Conservation (phyloP, 30 jellyfish, hydroid and myxozoan genomes). For the Cassiopea andromeda region DNA sequence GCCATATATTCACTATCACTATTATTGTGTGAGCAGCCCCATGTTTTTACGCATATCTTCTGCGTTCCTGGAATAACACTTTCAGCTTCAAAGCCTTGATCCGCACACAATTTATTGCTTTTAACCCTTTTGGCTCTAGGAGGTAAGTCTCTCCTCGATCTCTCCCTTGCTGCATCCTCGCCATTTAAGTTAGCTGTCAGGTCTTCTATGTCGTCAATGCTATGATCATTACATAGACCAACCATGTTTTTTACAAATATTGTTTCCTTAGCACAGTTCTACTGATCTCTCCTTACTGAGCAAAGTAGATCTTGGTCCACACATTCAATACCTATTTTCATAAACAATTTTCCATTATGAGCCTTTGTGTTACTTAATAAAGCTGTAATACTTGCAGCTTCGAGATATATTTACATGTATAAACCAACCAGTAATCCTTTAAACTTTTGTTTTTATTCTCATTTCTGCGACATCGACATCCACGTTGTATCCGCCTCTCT, state of each 20-base stretch:
- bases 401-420: no score
- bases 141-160: constrained; percentile 26
- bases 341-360: no score
- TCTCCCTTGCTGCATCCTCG: constrained; percentile 41
- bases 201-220: constrained; percentile 67
- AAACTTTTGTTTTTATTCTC: no score
- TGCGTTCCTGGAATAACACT: constrained; percentile 95
- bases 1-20: constrained; percentile 98
- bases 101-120: background rate
- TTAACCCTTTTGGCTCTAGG: constrained; percentile 32
- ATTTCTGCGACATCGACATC: background rate
- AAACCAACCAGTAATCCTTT: no score
- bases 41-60: constrained; percentile 83
- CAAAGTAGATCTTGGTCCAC: background rate
- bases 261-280: no score
- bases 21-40: constrained; percentile 97
- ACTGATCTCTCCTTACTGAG: background rate
- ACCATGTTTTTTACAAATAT: constrained; percentile 5
- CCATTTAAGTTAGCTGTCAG: constrained; percentile 20
- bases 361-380: no score
- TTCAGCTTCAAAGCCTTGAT: constrained; percentile 45
- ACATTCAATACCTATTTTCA: no score
- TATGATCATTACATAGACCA: constrained; percentile 7
- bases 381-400: no score
- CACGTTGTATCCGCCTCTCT: constrained; percentile 19